A percentile compares a stretch with the other conserved stretches of the same genome.
Conservation (phyloP, 2,797 vertebrate genomes). For the Scomberomorus guttatus region DNA sequence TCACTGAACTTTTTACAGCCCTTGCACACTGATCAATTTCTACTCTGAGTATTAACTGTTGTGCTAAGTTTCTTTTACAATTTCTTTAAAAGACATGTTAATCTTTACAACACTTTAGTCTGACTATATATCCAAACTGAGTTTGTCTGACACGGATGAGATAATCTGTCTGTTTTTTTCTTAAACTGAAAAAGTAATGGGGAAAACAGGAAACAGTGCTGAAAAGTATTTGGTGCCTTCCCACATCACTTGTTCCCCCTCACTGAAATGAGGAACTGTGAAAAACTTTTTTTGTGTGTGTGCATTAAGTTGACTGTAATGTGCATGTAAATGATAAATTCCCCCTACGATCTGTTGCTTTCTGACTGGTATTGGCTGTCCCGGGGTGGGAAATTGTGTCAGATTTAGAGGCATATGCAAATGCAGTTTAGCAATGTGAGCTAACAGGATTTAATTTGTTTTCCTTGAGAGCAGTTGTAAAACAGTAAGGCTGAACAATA, state of each 20-base stretch:
- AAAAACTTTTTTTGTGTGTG: not conserved
- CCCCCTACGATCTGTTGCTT: not conserved
- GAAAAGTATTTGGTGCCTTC: not conserved
- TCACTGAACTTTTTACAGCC: not conserved
- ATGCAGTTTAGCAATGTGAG: not conserved
- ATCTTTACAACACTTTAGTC: not conserved
- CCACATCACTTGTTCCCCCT: slow-evolving; percentile 35
- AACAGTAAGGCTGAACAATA: not conserved
- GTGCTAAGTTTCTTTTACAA: not conserved
- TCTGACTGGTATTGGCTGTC: not conserved
- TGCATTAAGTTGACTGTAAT: not conserved
- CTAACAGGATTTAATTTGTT: slow-evolving; percentile 30
- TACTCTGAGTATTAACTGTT: not conserved
- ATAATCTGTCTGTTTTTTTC: not conserved
- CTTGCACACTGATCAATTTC: not conserved
- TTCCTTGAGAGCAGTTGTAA: not conserved
- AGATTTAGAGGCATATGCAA: not conserved
- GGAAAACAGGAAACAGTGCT: slow-evolving; percentile 8
- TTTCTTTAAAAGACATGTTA: not conserved
- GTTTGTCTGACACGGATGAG: not conserved
- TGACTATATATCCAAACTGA: not conserved
- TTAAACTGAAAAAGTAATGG: not conserved
- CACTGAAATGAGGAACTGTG: slow-evolving; percentile 29
- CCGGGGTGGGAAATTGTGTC: not conserved
- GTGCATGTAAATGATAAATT: not conserved